Percentiles rank a stretch among this genome's conserved stretches.
Conservation (phyloP, 2,113 vertebrate genomes). For the Grantiella picta region DNA sequence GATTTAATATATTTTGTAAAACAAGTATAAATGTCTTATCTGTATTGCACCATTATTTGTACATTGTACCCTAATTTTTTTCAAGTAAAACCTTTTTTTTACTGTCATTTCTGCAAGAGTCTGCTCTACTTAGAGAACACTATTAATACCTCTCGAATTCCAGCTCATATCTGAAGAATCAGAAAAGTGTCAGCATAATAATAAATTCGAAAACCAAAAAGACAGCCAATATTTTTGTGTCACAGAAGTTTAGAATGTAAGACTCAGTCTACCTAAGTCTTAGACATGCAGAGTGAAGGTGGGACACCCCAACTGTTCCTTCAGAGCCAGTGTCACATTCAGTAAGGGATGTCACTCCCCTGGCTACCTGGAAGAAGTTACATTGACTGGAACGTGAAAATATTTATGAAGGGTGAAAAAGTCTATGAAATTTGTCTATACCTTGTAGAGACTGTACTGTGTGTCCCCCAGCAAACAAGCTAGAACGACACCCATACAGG, state of each 20-base stretch:
- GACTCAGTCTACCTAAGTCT: background rate
- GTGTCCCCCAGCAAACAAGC: background rate
- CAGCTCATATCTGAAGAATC: background rate
- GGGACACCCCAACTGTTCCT: background rate
- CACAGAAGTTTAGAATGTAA: background rate
- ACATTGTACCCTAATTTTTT: background rate
- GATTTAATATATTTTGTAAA: background rate
- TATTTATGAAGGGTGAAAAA: background rate
- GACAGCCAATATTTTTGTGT: background rate
- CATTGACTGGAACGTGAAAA: background rate
- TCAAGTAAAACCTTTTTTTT: background rate
- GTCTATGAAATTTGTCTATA: background rate
- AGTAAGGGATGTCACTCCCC: rapidly evolving
- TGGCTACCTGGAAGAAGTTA: background rate
- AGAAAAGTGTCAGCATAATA: background rate
- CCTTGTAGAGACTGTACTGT: background rate
- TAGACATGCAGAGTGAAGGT: background rate
- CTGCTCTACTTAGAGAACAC: background rate
- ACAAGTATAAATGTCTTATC: background rate
- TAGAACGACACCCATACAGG: background rate
- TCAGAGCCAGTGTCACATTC: background rate
- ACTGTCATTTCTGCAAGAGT: background rate
- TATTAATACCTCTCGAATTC: background rate
- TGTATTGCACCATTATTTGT: background rate
- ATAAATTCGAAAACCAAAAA: background rate